These are phyloP conservation scores for Champsocephalus esox DNA, from an alignment of 2,797 vertebrate species.

Conservation along the genomic window DNA sequence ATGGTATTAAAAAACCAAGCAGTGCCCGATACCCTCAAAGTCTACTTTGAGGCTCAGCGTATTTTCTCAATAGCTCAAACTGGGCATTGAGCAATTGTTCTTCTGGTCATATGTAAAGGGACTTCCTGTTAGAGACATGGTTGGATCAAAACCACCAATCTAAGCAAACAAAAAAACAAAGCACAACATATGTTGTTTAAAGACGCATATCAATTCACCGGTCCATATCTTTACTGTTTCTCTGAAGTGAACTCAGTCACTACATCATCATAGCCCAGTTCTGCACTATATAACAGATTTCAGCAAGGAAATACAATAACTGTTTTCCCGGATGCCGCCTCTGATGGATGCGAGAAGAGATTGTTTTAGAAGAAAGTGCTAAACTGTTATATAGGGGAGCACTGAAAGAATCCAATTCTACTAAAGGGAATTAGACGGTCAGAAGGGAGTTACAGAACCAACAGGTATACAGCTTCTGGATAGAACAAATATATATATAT, in stretches of 20 bases:
- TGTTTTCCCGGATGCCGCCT: neutral
- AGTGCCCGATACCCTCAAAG: too few species aligned
- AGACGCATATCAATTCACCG: neutral
- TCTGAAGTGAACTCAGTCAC: neutral
- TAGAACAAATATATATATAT: too few species aligned
- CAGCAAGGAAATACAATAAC: conserved; percentile 6
- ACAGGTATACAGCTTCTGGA: too few species aligned
- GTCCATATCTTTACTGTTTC: neutral
- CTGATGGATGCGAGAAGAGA: conserved; percentile 32
- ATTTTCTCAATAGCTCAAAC: too few species aligned
- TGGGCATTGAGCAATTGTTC: too few species aligned
- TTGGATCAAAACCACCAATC: neutral
- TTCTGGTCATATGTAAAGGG: neutral
- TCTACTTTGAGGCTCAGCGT: too few species aligned
- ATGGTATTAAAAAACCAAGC: too few species aligned
- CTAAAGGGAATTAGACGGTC: too few species aligned
- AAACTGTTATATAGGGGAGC: neutral
- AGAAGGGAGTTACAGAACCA: too few species aligned
- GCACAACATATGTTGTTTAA: neutral
- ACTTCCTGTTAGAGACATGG: neutral
- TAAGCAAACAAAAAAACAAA: neutral
- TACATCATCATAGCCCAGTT: neutral
- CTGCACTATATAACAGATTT: neutral
- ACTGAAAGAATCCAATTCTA: neutral
- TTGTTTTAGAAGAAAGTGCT: conserved; percentile 6